Evolutionary conservation across 2,113 vertebrate species (phyloP).

Genomic region (Oreochromis aureus): DNA sequence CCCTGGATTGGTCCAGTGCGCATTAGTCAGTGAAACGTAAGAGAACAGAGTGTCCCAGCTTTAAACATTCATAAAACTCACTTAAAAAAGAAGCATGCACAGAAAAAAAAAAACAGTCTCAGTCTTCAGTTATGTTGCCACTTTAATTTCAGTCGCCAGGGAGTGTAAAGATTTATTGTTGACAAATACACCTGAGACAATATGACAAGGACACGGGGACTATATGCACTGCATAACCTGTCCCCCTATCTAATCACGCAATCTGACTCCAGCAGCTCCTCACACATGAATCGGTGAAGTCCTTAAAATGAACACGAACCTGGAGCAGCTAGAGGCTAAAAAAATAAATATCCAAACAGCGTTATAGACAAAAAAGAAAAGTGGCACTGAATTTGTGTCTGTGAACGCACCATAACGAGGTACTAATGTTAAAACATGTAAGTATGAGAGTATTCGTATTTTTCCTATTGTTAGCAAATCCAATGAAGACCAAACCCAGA

Average conservation of each 20-base stretch:
- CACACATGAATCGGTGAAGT: not conserved
- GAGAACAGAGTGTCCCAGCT: constrained; percentile 41
- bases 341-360: constrained; percentile 9
- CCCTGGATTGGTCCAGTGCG: constrained; percentile 37
- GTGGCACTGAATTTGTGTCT: not conserved
- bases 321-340: not conserved
- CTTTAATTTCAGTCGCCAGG: not conserved
- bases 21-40: not conserved
- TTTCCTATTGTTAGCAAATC: not conserved
- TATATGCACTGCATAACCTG: not conserved
- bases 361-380: not conserved
- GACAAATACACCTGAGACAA: constrained; percentile 18
- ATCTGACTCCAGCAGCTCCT: not conserved
- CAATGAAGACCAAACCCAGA: not conserved
- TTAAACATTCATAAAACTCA: not conserved
- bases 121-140: not conserved
- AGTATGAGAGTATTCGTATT: not conserved
- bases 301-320: not conserved
- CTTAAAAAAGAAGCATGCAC: not conserved
- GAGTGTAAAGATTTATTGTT: constrained; percentile 5
- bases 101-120: not conserved
- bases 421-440: not conserved
- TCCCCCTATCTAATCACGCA: not conserved
- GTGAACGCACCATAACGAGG: not conserved
- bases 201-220: not conserved